Conservation (phyloP, 1,140 invertebrate species). For the Temnothorax curvispinosus region DNA sequence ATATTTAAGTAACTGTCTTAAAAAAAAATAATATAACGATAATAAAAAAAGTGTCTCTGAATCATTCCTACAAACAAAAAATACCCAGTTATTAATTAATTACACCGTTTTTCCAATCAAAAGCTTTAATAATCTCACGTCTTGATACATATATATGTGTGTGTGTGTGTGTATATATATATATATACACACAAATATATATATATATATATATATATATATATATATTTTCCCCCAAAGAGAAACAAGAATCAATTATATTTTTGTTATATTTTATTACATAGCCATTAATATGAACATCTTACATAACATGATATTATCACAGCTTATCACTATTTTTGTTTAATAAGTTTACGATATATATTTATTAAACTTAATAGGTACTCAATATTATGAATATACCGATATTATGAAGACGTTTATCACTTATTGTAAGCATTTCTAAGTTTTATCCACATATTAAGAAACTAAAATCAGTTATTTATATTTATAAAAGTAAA, state of each 20-base stretch:
- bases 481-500: background rate
- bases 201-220: no score
- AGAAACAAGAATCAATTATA: constrained; percentile 49
- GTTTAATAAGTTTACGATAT: constrained; percentile 59
- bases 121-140: constrained; percentile 45
- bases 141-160: constrained; percentile 29
- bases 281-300: constrained; percentile 68
- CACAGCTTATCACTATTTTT: constrained; percentile 82
- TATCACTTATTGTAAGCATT: background rate
- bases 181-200: no score
- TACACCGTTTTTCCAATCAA: constrained; percentile 56
- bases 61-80: constrained; percentile 67
- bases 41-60: constrained; percentile 71
- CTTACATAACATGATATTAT: constrained; percentile 79
- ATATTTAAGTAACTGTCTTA: constrained; percentile 82
- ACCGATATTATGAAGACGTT: constrained; percentile 25
- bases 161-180: no score
- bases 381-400: background rate
- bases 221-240: constrained; percentile 16
- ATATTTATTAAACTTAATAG: constrained; percentile 32
- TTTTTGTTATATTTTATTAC: constrained; percentile 71
- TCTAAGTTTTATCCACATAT: constrained; percentile 34
- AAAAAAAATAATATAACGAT: constrained; percentile 77
- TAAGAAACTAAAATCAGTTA: constrained; percentile 20
- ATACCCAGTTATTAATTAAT: constrained; percentile 44